These are phyloP conservation scores for Copidosoma floridanum DNA, from an alignment of 1,140 invertebrate genomes.

Conservation along the genomic window DNA sequence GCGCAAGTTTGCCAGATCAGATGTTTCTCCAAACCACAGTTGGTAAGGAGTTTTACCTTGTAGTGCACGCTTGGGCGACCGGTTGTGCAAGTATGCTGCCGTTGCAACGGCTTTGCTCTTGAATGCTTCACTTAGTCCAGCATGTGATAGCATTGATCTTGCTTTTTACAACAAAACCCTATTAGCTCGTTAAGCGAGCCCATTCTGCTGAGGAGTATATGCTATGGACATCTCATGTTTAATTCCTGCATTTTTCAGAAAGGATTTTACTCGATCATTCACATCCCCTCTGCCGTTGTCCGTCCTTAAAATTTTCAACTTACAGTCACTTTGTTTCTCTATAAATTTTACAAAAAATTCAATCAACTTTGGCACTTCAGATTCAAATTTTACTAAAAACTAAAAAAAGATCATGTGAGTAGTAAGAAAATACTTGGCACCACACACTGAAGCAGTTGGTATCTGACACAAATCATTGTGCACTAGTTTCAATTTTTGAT, in stretches of 20 bases:
- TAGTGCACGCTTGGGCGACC: not conserved
- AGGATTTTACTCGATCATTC: slow-evolving; percentile 25
- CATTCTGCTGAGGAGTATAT: slow-evolving; percentile 47
- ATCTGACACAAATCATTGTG: not conserved
- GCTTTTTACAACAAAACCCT: slow-evolving; percentile 38
- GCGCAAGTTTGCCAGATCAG: no score
- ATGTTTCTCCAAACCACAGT: not conserved
- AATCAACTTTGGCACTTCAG: not conserved
- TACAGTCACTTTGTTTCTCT: not conserved
- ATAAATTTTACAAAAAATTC: not conserved
- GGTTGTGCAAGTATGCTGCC: not conserved
- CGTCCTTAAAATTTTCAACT: slow-evolving; percentile 8
- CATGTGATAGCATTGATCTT: slow-evolving; percentile 37
- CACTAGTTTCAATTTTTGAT: not conserved
- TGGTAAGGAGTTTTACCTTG: not conserved
- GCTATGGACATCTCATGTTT: slow-evolving; percentile 27
- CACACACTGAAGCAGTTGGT: not conserved
- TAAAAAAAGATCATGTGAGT: not conserved
- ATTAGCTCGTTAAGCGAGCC: slow-evolving; percentile 44
- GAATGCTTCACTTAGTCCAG: slow-evolving; percentile 5
- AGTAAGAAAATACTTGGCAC: not conserved
- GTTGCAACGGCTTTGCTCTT: not conserved
- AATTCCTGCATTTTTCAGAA: slow-evolving; percentile 35
- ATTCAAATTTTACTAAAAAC: not conserved
- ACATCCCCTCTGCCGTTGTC: slow-evolving; percentile 38